phyloP scores from a whole-genome alignment of 1,140 invertebrate genomes.

The Coelopa frigida region DNA sequence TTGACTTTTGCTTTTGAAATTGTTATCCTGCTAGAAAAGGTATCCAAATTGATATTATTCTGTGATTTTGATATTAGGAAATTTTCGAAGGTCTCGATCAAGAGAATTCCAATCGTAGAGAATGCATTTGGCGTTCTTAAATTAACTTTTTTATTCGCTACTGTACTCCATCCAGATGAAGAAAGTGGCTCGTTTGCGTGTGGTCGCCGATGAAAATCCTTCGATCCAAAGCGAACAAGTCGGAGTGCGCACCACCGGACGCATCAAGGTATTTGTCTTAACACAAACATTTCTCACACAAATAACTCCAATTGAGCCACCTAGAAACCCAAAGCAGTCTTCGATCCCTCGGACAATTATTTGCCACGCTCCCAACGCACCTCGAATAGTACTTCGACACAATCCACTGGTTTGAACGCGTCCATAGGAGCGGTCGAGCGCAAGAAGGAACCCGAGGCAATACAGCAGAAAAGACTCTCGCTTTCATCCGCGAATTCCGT shows the following conservation, averaged over 20 bases:
- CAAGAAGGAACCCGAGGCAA: slow-evolving; percentile 5
- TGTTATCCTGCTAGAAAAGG: no score
- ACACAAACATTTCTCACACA: background rate
- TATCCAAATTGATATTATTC: no score
- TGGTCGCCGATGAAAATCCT: slow-evolving; percentile 4
- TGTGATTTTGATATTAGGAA: no score
- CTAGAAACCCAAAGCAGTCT: slow-evolving; percentile 54
- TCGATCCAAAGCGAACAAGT: background rate
- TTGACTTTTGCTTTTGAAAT: no score
- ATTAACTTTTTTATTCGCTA: no score
- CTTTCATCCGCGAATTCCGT: background rate
- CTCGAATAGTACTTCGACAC: slow-evolving; percentile 7
- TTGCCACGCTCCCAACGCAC: slow-evolving; percentile 47
- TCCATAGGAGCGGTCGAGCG: background rate
- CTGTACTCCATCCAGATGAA: no score
- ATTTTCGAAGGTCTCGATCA: no score
- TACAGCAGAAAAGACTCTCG: background rate
- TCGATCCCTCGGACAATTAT: slow-evolving; percentile 65
- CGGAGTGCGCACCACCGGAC: slow-evolving; percentile 34
- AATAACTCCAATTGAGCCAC: background rate
- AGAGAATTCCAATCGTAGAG: no score
- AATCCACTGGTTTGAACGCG: background rate
- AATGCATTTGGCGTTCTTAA: no score
- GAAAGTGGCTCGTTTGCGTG: slow-evolving; percentile 12
- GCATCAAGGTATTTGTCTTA: slow-evolving; percentile 34